These are phyloP conservation scores for Cephalopholis sonnerati DNA, from an alignment of 2,113 vertebrate genomes.

Conservation along the genomic window DNA sequence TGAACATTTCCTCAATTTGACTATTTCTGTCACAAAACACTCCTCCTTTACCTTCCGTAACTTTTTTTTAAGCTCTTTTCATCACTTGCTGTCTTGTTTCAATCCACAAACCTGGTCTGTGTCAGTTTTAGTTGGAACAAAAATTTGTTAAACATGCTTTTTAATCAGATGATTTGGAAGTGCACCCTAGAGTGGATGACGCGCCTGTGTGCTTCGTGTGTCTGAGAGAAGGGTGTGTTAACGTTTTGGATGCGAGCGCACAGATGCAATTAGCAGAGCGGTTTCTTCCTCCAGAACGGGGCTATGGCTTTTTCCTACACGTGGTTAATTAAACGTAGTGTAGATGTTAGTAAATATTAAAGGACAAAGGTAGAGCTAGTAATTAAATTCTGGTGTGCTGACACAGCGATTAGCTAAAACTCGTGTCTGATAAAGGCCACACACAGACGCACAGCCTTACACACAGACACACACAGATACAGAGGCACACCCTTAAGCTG, in stretches of 20 bases:
- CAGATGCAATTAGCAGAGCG: constrained; percentile 59
- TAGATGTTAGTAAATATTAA: constrained; percentile 84
- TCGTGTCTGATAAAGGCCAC: constrained; percentile 81
- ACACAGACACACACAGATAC: constrained; percentile 55
- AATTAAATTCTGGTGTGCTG: constrained; percentile 83
- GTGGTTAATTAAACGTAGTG: constrained; percentile 77
- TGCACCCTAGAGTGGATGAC: background rate
- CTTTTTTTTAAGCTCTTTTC: background rate
- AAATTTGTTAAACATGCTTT: constrained; percentile 25
- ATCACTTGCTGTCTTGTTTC: constrained; percentile 6
- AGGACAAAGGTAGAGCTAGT: constrained; percentile 82
- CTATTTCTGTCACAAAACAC: constrained; percentile 43
- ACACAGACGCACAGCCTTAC: constrained; percentile 57
- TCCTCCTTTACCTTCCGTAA: background rate
- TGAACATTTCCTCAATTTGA: constrained; percentile 68
- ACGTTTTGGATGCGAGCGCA: constrained; percentile 52
- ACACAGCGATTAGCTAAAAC: constrained; percentile 81
- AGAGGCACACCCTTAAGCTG: constrained; percentile 76
- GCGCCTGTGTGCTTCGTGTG: constrained; percentile 23
- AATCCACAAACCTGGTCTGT: background rate
- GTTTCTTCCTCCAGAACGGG: constrained; percentile 42
- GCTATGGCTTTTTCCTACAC: constrained; percentile 53
- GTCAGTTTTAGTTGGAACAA: background rate
- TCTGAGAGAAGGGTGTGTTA: constrained; percentile 22
- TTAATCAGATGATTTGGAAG: constrained; percentile 26